Conservation (phyloP, 2,797 vertebrate species). For the Phoxinus dragarum region DNA sequence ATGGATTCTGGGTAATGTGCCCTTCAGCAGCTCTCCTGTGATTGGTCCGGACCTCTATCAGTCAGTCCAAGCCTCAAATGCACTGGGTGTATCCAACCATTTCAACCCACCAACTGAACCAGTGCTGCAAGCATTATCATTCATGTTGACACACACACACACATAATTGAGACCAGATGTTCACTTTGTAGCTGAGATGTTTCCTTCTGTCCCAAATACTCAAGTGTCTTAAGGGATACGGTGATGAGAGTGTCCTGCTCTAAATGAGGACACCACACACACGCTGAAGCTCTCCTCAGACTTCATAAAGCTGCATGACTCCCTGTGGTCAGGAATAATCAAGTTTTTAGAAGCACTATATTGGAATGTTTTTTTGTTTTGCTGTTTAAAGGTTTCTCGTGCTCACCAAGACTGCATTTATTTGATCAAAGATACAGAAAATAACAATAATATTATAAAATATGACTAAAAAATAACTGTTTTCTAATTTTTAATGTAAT, state of each 20-base stretch:
- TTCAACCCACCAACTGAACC: slow-evolving; percentile 9
- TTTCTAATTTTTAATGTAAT: background rate
- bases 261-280: slow-evolving; percentile 47
- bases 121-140: slow-evolving; percentile 3
- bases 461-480: background rate
- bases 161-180: slow-evolving; percentile 50
- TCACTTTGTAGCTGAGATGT: slow-evolving; percentile 46
- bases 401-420: background rate
- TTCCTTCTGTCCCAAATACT: slow-evolving; percentile 52
- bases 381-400: background rate
- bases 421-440: too few species aligned
- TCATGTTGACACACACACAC: slow-evolving; percentile 42
- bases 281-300: slow-evolving; percentile 29
- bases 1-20: slow-evolving; percentile 31
- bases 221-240: slow-evolving; percentile 46
- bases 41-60: slow-evolving; percentile 14
- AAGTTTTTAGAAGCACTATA: background rate
- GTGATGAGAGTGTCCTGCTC: slow-evolving; percentile 35
- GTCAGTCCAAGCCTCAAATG: background rate
- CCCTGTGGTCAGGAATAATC: background rate
- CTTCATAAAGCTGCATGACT: slow-evolving; percentile 18
- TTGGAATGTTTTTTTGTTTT: too few species aligned
- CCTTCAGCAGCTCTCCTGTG: slow-evolving; percentile 16
- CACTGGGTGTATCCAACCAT: background rate
- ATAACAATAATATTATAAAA: background rate